Base-by-base conservation (phyloP, 2,797 vertebrate species). In the Pseudochirops cupreus region DNA sequence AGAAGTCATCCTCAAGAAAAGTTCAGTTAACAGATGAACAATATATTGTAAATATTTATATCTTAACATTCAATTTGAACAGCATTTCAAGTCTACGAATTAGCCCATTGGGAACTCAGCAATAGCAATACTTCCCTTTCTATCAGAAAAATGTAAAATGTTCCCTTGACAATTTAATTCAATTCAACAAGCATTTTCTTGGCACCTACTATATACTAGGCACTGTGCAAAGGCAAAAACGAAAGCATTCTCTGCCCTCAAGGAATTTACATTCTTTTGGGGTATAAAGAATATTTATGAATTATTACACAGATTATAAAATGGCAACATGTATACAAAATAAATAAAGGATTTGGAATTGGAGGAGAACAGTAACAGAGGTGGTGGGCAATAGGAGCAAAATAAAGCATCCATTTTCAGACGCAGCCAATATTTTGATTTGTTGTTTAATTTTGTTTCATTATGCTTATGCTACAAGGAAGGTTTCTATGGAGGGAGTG, bases 31-130 rank as follows among this genome's bases (percentile, higher is more conserved):
- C 16, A 82, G 46, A 95, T 90, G 59, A 94, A 92, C 6, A 92
- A 91, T 91, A 16, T 6, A 55, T 50, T 55, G 91, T 29, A 96
- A 95, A 96, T 94, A 94, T 93, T 96, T 91, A 93, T 29, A 1
- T 57, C 91, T 92, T 58, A n/a, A 52, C 33, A n/a, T 91, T 95
- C 91, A 93, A 95, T 94, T 10, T 31, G 91, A 90, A 56, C 50
- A 67, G 92, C 56, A 89, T 97, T 95, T 94, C 50, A 33, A 90
- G 54, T 39, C 57, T 74, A 57, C 33, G 53, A 62, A 90, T 93
- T 91, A 92, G 97, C 91, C 31, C 89, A 94, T 31, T 91, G 62
- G 62, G 92, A 94, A 93, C 31, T 24, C 24, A 74, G n/a, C 28
- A 92, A n/a, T 33, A 16, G 39, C 91, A 26, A 90, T 33, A 24